These are phyloP conservation scores for Drepana falcataria DNA, from an alignment of 2,888 invertebrate species.

Conservation along the genomic window DNA sequence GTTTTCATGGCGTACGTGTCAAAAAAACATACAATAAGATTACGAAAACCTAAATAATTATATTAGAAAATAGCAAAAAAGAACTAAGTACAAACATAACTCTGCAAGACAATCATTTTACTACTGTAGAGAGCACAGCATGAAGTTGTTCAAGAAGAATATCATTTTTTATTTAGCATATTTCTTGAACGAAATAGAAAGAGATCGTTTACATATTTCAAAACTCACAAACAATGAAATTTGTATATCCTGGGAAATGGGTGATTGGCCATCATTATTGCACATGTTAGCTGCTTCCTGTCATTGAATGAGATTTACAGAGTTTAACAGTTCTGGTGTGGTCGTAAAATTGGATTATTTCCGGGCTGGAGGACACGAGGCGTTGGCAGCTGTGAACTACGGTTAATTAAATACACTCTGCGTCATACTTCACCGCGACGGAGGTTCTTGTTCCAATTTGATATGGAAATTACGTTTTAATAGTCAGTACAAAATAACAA, in stretches of 20 bases:
- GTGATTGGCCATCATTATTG: no score
- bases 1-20: not conserved
- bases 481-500: no score
- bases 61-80: no score
- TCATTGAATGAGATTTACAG: not conserved
- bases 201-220: no score
- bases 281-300: not conserved
- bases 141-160: no score
- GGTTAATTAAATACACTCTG: not conserved
- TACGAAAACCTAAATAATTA: not conserved
- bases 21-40: not conserved
- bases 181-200: no score
- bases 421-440: not conserved
- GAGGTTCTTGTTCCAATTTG: not conserved
- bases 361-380: conserved; percentile 2
- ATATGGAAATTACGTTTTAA: not conserved
- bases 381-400: not conserved
- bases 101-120: no score
- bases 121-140: no score
- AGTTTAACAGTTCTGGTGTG: conserved; percentile 4
- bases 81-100: no score
- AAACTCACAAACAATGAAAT: no score
- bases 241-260: no score
- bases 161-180: no score
- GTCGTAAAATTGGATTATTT: conserved; percentile 27